phyloP scores from a whole-genome alignment of 2,113 vertebrate species.

The Electrona antarctica region DNA sequence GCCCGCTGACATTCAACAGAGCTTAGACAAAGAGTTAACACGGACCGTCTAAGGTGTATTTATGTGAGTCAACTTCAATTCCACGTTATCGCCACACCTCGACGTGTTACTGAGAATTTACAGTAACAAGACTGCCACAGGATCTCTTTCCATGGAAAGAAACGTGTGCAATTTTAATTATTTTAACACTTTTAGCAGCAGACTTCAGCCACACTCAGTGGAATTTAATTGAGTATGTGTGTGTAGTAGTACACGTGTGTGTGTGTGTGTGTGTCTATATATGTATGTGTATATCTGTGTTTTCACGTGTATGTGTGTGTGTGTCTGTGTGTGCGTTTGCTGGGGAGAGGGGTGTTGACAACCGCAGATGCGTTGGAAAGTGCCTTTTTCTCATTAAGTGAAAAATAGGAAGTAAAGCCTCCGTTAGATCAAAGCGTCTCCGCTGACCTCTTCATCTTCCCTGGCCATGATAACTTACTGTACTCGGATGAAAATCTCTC shows the following conservation, averaged over 20 bases:
- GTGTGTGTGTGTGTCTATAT: too few relatives aligned
- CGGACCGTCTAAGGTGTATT: constrained; percentile 31
- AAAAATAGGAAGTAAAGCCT: background rate
- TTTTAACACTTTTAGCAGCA: constrained; percentile 16
- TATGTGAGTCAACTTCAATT: constrained; percentile 21
- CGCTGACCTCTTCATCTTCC: constrained; percentile 32
- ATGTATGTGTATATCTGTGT: too few relatives aligned
- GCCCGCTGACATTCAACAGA: background rate
- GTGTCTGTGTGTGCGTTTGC: constrained; percentile 21
- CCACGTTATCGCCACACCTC: constrained; percentile 5
- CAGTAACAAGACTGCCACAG: constrained; percentile 27
- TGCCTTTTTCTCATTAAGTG: background rate
- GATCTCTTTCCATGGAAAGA: constrained; percentile 4
- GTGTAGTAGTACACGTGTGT: background rate
- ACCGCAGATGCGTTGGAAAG: constrained; percentile 25
- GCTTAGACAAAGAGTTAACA: background rate
- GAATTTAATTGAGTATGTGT: background rate
- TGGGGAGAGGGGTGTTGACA: constrained; percentile 27
- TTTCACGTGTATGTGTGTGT: background rate
- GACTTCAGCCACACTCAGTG: background rate
- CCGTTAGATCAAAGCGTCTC: background rate
- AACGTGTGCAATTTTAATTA: constrained; percentile 34
- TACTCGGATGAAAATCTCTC: constrained; percentile 23
- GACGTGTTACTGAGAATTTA: constrained; percentile 21
- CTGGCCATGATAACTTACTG: background rate